Evolutionary conservation across 2,888 invertebrate genomes (phyloP), one percentile per base, ranked within the genome.

Genomic region (Chrysomela aeneicollis): DNA sequence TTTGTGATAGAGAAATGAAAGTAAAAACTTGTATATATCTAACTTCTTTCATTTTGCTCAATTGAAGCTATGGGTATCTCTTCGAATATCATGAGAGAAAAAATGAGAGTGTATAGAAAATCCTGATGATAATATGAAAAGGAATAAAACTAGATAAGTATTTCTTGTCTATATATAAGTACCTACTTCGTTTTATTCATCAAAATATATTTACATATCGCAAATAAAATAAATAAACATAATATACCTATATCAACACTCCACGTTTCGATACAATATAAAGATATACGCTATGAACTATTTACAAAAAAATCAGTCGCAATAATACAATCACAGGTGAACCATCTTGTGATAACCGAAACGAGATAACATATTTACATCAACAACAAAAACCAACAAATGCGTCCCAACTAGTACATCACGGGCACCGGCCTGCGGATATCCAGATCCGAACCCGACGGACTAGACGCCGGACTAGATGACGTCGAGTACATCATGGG

Each of bases 381-480:
- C 50, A 46, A 1, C 12, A 52, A 61, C 53, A 59, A 61, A 63
- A 22, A 59, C 35, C 61, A 61, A 60, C n/a, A n/a, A 61, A 65
- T 58, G 42, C 15, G 32, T 59, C 51, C 22, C 64, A 72, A 77
- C 76, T 88, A 91, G 85, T 89, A 90, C 83, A 90, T 88, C 74
- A 91, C 90, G 64, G 90, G 87, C 37, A 91, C 89, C 0, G 90
- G 89, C 83, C 90, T 87, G 77, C 90, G 82, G 3, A 90, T 85
- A 76, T 89, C 83, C 69, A 82, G 67, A 65, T 83, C 82, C 35
- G 77, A 73, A 74, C 79, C 77, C 63, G 79, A 78, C 8, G 83
- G 82, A 73, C 82, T 83, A 21, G 82, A 81, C 4, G 81, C 79
- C 0, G 83, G 83, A 76, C 82, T 83, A 52, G 82, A 81, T n/a